Evolutionary conservation across 2,113 vertebrate genomes (phyloP), one percentile per base, ranked within the genome.

Genomic region (Barbus barbus): DNA sequence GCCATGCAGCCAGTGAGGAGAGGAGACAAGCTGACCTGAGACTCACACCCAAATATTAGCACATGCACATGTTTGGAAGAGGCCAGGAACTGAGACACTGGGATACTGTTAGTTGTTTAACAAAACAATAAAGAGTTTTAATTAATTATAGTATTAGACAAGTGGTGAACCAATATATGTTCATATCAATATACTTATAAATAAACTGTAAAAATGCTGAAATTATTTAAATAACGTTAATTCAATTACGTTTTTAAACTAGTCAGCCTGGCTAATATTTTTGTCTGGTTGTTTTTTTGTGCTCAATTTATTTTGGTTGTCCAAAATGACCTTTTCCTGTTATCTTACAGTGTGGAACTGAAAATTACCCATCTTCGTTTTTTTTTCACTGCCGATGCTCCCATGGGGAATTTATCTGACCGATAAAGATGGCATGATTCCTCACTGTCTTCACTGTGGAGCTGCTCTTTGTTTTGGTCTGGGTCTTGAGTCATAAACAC

Each of bases 21-120:
- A 53, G 33, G 53, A 67, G 63, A 67, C 1, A 6, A 75, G 65
- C 38, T 16, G 76, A 79, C 75, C 83, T 44, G 65, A 51, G 24
- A 72, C 46, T 46, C 46, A 5, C 44, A 71, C 76, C 76, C 76
- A 78, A 78, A 78, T 78, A 84, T 80, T 81, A 84, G 77, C 78
- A n/a, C 53, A 36, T 33, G 12, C 63, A 4, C 74, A 22, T 63
- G 36, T 79, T 79, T 63, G 16, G 22, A 48, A 46, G 44, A 79
- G 48, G 26, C 0, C 73, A 36, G 3, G 28, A 46, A 46, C 33
- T 41, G 60, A 65, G 38, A 79, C 77, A 63, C 26, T 44, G 14
- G 33, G 74, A 58, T 77, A 58, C 31, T 58, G 48, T 56, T n/a
- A 33, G 4, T 16, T 56, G 20, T 33, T 36, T 16, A 60, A 38